Percentiles rank a stretch among this genome's conserved stretches.
These are phyloP conservation scores for Epizoanthus stellaris DNA, from an alignment of 92 coral and sea anemone species.

Conservation along the genomic window DNA sequence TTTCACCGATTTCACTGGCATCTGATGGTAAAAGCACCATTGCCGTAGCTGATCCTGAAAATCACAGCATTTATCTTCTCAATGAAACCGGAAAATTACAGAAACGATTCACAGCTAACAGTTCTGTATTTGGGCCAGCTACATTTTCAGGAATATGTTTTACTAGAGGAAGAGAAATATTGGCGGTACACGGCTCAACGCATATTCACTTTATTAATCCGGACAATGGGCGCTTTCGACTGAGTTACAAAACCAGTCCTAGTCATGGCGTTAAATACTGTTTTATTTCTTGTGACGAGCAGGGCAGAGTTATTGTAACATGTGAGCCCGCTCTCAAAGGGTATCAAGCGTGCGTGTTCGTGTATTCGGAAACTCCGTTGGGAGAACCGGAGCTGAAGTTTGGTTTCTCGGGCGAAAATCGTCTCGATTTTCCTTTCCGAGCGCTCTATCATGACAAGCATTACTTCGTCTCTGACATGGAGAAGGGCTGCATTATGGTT, in stretches of 20 bases:
- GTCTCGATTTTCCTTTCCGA: conserved; percentile 81
- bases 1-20: conserved; percentile 83
- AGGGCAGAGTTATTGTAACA: conserved; percentile 76
- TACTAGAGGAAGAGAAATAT: conserved; percentile 65
- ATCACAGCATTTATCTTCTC: conserved; percentile 74
- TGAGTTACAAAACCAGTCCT: conserved; percentile 77
- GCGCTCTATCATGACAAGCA: conserved; percentile 75
- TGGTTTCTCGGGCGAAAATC: conserved; percentile 72
- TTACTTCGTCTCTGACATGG: conserved; percentile 90
- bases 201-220: conserved; percentile 76
- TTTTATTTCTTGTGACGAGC: conserved; percentile 69
- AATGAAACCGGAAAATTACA: conserved; percentile 67
- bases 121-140: conserved; percentile 60
- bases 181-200: conserved; percentile 83
- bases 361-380: conserved; percentile 78
- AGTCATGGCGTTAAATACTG: conserved; percentile 82
- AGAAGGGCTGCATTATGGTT: conserved; percentile 86
- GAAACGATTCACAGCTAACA: conserved; percentile 65
- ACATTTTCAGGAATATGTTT: conserved; percentile 86
- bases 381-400: conserved; percentile 88
- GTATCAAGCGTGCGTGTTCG: conserved; percentile 81
- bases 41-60: conserved; percentile 90
- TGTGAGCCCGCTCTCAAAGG: conserved; percentile 85
- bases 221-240: conserved; percentile 75
- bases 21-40: conserved; percentile 72